These are phyloP conservation scores for Dioctria linearis DNA, from an alignment of 2,888 invertebrate species.

Conservation along the genomic window DNA sequence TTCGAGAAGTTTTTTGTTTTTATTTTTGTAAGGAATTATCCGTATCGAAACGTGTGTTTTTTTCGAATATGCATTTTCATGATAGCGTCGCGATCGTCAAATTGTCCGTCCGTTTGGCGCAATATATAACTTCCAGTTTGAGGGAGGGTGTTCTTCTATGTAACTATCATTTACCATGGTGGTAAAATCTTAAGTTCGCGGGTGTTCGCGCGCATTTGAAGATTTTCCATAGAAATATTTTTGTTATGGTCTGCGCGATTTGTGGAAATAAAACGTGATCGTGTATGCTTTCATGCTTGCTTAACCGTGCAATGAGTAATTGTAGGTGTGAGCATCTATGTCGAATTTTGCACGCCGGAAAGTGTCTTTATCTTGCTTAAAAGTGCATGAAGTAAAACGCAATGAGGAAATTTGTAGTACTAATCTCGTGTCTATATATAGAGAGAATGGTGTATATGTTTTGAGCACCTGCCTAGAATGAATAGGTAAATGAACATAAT, in stretches of 20 bases:
- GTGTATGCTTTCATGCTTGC: conserved; percentile 20
- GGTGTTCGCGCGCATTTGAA: not conserved
- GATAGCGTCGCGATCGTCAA: not conserved
- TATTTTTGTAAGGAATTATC: not conserved
- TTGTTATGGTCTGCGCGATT: not conserved
- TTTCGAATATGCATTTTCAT: too few relatives aligned
- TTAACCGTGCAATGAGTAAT: conserved; percentile 9
- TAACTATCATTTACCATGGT: too few relatives aligned
- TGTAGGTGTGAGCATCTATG: conserved; percentile 39
- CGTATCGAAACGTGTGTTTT: not conserved
- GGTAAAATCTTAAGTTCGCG: not conserved
- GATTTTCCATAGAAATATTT: not conserved
- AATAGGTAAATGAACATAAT: too few relatives aligned
- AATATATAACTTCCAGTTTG: not conserved
- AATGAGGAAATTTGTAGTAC: too few relatives aligned
- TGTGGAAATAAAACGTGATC: not conserved
- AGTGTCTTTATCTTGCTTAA: conserved; percentile 17
- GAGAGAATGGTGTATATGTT: too few relatives aligned
- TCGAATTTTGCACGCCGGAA: conserved; percentile 16
- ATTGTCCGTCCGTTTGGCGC: not conserved
- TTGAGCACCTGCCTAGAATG: too few relatives aligned
- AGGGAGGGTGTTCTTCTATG: not conserved
- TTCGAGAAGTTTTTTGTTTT: conserved; percentile 5
- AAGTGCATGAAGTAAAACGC: not conserved
- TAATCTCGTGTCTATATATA: too few relatives aligned